Conservation (phyloP, 2,113 vertebrate species). For the Gymnobelideus leadbeateri region DNA sequence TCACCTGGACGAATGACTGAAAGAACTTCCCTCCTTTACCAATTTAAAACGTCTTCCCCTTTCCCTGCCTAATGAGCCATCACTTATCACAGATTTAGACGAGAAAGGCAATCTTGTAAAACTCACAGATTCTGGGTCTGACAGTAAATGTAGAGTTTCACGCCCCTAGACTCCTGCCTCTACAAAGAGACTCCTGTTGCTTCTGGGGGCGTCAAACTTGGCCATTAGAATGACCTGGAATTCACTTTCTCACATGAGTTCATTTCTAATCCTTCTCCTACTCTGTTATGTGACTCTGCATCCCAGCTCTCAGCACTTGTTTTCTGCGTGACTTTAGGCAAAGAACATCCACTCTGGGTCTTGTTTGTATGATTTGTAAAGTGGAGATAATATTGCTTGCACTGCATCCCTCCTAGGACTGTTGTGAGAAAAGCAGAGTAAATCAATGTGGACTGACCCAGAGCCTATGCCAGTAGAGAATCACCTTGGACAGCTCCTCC, state of each 20-base stretch:
- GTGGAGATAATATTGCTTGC: neutral
- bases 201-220: neutral
- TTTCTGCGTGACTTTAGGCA: neutral
- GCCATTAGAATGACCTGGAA: neutral
- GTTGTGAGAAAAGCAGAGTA: neutral
- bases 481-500: conserved; percentile 5
- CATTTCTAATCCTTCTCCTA: neutral
- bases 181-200: neutral
- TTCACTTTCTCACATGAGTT: neutral
- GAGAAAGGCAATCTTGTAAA: neutral
- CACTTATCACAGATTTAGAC: neutral
- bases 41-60: neutral
- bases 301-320: neutral
- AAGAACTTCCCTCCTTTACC: neutral
- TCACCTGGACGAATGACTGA: neutral
- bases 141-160: neutral
- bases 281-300: neutral
- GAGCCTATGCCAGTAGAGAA: neutral
- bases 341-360: neutral
- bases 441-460: neutral
- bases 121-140: neutral
- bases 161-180: neutral
- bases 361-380: neutral
- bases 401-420: neutral
- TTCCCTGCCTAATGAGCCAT: neutral